Evolutionary conservation across 2,113 vertebrate genomes (phyloP).

Genomic region (Nipponia nippon): DNA sequence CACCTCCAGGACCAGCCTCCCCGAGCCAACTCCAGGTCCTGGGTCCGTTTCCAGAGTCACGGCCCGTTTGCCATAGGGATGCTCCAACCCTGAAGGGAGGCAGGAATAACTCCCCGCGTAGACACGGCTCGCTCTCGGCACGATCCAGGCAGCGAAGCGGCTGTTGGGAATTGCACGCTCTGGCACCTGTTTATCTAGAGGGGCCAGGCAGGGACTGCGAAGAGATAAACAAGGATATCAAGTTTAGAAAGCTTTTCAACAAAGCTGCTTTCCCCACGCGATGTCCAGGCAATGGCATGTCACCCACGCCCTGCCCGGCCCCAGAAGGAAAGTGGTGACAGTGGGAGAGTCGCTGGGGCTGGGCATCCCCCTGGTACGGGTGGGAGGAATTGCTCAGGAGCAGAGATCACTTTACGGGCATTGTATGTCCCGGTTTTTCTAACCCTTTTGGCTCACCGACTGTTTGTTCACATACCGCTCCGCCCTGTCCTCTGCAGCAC

Average conservation of each 20-base stretch:
- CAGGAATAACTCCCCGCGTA: background rate
- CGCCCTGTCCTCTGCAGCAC: background rate
- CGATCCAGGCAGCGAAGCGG: background rate
- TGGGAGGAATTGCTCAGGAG: background rate
- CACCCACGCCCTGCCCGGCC: background rate
- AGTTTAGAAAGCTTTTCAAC: background rate
- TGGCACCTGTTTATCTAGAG: constrained; percentile 11
- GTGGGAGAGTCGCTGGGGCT: background rate
- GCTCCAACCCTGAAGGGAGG: background rate
- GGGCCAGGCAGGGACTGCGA: background rate
- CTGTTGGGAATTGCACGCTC: background rate
- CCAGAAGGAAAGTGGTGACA: background rate
- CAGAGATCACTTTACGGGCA: background rate
- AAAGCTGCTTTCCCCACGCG: background rate
- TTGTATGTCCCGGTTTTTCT: background rate
- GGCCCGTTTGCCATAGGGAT: background rate
- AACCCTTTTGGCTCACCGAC: background rate
- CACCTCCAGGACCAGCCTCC: background rate
- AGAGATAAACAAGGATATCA: constrained; percentile 46
- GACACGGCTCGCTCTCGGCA: background rate
- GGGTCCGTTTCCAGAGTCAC: background rate
- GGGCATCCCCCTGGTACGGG: background rate
- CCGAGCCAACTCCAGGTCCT: background rate
- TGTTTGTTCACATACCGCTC: background rate
- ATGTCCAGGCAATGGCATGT: background rate